phyloP scores from a whole-genome alignment of 92 coral and sea anemone species.

The Porites rus region DNA sequence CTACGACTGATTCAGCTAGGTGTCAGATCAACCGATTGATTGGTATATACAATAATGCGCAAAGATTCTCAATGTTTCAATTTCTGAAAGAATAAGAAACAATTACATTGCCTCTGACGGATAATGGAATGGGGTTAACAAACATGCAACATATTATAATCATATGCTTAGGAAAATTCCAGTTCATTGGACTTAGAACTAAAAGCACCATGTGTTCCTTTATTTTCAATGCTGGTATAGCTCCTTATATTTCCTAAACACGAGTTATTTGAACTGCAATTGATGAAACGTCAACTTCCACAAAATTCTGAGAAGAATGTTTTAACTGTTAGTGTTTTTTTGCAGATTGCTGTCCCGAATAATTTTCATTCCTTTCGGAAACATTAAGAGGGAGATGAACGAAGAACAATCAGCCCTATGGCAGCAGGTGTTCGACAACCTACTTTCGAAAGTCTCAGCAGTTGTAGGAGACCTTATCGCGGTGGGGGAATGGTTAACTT shows the following conservation, averaged over 20 bases:
- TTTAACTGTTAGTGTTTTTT: slow-evolving; percentile 12
- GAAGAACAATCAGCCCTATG: slow-evolving; percentile 42
- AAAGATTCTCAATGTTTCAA: background rate
- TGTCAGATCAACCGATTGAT: background rate
- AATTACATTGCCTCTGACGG: background rate
- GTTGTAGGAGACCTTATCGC: slow-evolving; percentile 52
- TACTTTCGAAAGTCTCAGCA: slow-evolving; percentile 18
- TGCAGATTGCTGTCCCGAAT: slow-evolving; percentile 43
- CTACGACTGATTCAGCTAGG: background rate
- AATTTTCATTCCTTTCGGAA: slow-evolving; percentile 30
- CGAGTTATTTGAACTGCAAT: too few species aligned
- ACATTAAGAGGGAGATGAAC: slow-evolving; percentile 9
- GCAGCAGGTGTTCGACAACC: slow-evolving; percentile 22
- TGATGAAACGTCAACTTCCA: too few species aligned
- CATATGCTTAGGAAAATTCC: too few species aligned
- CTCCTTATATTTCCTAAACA: background rate
- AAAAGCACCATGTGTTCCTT: background rate
- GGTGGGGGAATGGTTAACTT: slow-evolving; percentile 50
- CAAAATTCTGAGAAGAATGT: too few species aligned
- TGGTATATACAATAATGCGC: background rate
- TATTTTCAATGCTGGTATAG: slow-evolving; percentile 9
- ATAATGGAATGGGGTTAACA: too few species aligned
- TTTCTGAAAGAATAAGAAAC: background rate
- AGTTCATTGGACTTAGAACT: background rate
- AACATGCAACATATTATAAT: too few species aligned